Base-by-base conservation (phyloP, 1,140 invertebrate genomes). In the Drosophila santomea region DNA sequence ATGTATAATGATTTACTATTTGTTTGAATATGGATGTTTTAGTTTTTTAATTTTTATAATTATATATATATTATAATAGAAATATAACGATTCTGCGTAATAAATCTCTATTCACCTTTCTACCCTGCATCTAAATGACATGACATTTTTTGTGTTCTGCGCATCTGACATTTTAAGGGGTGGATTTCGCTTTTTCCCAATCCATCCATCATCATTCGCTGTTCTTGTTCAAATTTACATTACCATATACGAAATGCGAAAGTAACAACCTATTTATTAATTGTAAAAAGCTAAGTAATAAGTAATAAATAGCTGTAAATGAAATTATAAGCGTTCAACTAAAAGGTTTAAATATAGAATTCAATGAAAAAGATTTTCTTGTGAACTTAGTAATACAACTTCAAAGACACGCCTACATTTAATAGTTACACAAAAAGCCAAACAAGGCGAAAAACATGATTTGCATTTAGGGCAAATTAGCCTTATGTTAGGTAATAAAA, bases 201-300 rank as follows among this genome's bases (percentile, higher is more conserved):
- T 79, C 68, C 61, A 80, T 80, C 74, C 77, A 80, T 80, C 77
- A 80, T 60, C 54, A 63, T 68, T 55, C 14, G 8, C 36, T 51
- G 52, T 57, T 62, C 74, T 45, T 67, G 68, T 66, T 73, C 23
- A 43, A 63, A 43, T 48, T 64, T 64, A 23, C 60, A 38, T 68
- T 68, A 44, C 44, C 36, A 39, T n/a, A 43, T 11, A 51, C 12
- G 36, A 64, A 23, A 25, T 38, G 7, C 1, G 2, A 41, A 63
- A 43, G 32, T 62, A 50, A 32, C 56, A 11, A 32, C 0, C 35
- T 62, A 50, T 38, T 57, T 60, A 62, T 20, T 14, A 28, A 25
- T 1, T 17, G 20, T 15, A 61, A 28, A 32, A 4, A 25, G 15
- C 14, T 5, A 32, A 32, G 32, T 32, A 32, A 10, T 32, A 32